phyloP scores from a whole-genome alignment of 1,140 invertebrate species.

The Zaprionus ornatus region DNA sequence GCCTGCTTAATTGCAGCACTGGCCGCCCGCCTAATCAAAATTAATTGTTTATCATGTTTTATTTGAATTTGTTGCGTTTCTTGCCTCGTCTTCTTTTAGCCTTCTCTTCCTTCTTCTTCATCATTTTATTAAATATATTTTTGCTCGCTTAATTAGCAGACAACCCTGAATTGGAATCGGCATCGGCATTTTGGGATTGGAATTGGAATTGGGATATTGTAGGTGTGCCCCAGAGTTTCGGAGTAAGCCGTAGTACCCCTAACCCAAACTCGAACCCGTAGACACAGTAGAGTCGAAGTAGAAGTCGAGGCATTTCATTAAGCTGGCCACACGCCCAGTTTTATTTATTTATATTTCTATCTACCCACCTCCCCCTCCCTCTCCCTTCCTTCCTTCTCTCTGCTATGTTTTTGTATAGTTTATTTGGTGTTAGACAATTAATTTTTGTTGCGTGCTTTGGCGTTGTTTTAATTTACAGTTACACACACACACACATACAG shows the following conservation, averaged over 20 bases:
- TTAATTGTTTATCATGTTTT: slow-evolving; percentile 82
- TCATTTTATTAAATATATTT: slow-evolving; percentile 11
- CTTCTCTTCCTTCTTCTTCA: slow-evolving; percentile 1
- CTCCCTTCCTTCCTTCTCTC: neutral
- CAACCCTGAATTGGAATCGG: slow-evolving; percentile 33
- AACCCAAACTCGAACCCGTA: slow-evolving; percentile 17
- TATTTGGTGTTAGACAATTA: slow-evolving; percentile 84
- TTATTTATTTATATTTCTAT: slow-evolving; percentile 35
- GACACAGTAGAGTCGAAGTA: neutral
- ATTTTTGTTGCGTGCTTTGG: slow-evolving; percentile 80
- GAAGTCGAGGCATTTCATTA: slow-evolving; percentile 35
- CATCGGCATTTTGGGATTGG: slow-evolving; percentile 22
- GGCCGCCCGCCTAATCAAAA: slow-evolving; percentile 74
- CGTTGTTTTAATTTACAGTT: slow-evolving; percentile 82
- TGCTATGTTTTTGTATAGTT: slow-evolving; percentile 54
- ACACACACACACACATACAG: neutral
- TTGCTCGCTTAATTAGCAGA: slow-evolving; percentile 72
- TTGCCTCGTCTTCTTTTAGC: slow-evolving; percentile 10
- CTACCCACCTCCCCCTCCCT: neutral
- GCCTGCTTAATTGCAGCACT: slow-evolving; percentile 63
- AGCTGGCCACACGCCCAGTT: slow-evolving; percentile 60
- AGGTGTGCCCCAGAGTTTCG: slow-evolving; percentile 57
- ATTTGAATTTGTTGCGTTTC: slow-evolving; percentile 78
- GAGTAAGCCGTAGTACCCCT: slow-evolving; percentile 20
- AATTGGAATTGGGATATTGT: slow-evolving; percentile 32